Conservation (phyloP, 53 echinoderm and acorn worm species). For the Arbacia lixula region DNA sequence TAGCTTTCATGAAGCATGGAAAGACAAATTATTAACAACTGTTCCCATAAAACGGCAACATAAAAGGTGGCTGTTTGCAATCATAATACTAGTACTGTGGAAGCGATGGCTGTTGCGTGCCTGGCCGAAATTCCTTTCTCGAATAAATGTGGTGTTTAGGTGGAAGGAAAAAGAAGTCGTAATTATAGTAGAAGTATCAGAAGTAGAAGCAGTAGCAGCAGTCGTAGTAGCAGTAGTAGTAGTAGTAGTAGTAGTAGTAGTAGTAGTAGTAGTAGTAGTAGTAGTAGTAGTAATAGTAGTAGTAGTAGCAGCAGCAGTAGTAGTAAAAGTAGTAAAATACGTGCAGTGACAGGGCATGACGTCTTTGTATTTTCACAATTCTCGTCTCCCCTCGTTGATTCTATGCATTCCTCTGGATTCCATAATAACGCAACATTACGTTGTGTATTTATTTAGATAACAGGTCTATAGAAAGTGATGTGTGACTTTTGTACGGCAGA, state of each 20-base stretch:
- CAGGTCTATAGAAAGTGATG: constrained; percentile 19
- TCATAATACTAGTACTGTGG: background rate
- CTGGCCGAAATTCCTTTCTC: background rate
- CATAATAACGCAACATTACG: constrained; percentile 28
- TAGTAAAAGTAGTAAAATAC: too few species aligned
- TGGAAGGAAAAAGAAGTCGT: background rate
- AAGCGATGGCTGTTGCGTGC: background rate
- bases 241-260: constrained; percentile 41
- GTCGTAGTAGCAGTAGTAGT: constrained; percentile 21
- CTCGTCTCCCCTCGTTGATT: too few species aligned
- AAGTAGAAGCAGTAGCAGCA: constrained; percentile 1
- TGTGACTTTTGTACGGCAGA: constrained; percentile 20
- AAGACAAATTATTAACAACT: too few species aligned
- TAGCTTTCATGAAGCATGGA: too few species aligned
- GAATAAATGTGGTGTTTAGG: background rate
- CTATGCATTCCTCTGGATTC: background rate
- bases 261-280: constrained; percentile 38
- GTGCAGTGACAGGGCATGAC: too few species aligned
- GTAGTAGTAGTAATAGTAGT: constrained; percentile 38
- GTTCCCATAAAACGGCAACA: too few species aligned
- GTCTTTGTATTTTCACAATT: too few species aligned
- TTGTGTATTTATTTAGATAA: constrained; percentile 45
- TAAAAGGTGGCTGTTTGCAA: too few species aligned
- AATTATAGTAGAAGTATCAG: background rate
- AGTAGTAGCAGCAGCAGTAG: constrained; percentile 21